A percentile compares a stretch with the other conserved stretches of the same genome.
These are phyloP conservation scores for Eonycteris spelaea DNA, from an alignment of 2,113 vertebrate species.

Conservation along the genomic window DNA sequence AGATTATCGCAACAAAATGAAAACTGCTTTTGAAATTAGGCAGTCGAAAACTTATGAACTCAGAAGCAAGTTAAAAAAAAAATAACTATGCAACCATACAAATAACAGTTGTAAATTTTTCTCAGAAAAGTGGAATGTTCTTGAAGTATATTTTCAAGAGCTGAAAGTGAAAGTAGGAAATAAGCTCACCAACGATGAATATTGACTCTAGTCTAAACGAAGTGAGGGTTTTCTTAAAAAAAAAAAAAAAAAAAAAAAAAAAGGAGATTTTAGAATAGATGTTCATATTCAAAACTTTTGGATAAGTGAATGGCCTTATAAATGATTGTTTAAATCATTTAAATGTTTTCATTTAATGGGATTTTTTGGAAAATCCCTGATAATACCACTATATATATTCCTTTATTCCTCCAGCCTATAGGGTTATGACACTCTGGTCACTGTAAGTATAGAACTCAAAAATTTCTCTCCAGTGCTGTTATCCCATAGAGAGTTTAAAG, in stretches of 20 bases:
- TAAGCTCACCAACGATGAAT: slow-evolving; percentile 54
- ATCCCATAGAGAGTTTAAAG: neutral
- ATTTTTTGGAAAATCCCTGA: slow-evolving; percentile 15
- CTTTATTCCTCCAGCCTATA: neutral
- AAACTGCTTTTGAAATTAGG: slow-evolving; percentile 51
- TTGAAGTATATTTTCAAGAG: slow-evolving; percentile 71
- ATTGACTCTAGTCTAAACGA: slow-evolving; percentile 2
- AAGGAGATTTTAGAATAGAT: slow-evolving; percentile 13
- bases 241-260: neutral
- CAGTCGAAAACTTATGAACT: slow-evolving; percentile 55
- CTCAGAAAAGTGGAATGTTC: slow-evolving; percentile 61
- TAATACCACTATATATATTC: neutral
- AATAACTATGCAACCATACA: slow-evolving; percentile 56
- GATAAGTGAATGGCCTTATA: neutral
- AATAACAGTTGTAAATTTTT: slow-evolving; percentile 57
- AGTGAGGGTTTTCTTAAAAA: neutral
- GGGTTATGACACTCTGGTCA: neutral
- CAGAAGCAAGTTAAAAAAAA: slow-evolving; percentile 63
- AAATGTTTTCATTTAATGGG: neutral
- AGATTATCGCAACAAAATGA: slow-evolving; percentile 63
- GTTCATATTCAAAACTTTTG: neutral
- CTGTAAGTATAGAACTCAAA: neutral
- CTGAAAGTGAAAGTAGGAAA: slow-evolving; percentile 65
- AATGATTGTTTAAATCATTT: neutral
- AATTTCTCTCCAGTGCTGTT: neutral